phyloP scores from a whole-genome alignment of 2,113 vertebrate species.

The Arothron firmamentum region DNA sequence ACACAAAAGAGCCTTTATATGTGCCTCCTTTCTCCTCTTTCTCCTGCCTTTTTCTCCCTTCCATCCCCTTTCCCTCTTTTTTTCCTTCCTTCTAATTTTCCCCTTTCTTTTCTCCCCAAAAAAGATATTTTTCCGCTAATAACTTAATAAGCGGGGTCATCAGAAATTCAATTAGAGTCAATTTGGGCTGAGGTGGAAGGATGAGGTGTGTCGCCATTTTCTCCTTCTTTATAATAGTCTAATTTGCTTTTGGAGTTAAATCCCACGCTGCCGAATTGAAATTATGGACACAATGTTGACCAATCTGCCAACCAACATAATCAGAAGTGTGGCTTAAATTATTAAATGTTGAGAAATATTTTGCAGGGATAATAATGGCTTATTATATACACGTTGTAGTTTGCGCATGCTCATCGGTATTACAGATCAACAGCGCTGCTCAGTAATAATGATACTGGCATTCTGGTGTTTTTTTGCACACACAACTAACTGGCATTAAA shows the following conservation, averaged over 20 bases:
- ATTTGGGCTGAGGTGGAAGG: conserved; percentile 38
- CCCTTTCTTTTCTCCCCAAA: conserved; percentile 37
- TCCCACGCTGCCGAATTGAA: too few relatives aligned
- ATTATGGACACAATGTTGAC: too few relatives aligned
- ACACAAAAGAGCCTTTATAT: conserved; percentile 95
- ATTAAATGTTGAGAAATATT: too few relatives aligned
- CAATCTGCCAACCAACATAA: background rate
- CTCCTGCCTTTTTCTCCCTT: conserved; percentile 20
- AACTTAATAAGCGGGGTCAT: conserved; percentile 64
- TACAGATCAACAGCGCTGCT: too few relatives aligned
- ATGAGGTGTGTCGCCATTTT: conserved; percentile 27
- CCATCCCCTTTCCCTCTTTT: conserved; percentile 8
- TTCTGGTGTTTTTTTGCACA: too few relatives aligned
- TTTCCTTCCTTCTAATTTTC: conserved; percentile 47
- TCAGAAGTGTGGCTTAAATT: too few relatives aligned
- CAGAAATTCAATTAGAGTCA: conserved; percentile 77
- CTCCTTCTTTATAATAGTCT: conserved; percentile 10
- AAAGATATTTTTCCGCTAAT: conserved; percentile 61
- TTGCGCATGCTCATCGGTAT: too few relatives aligned
- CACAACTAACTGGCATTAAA: too few relatives aligned
- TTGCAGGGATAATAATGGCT: too few relatives aligned
- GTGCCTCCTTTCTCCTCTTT: conserved; percentile 31
- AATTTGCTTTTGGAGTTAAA: background rate
- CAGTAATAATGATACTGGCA: too few relatives aligned
- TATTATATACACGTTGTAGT: too few relatives aligned